Percentiles rank a stretch among this genome's conserved stretches.
These are phyloP conservation scores for Aldrovandia affinis DNA, from an alignment of 2,797 vertebrate species.

Conservation along the genomic window DNA sequence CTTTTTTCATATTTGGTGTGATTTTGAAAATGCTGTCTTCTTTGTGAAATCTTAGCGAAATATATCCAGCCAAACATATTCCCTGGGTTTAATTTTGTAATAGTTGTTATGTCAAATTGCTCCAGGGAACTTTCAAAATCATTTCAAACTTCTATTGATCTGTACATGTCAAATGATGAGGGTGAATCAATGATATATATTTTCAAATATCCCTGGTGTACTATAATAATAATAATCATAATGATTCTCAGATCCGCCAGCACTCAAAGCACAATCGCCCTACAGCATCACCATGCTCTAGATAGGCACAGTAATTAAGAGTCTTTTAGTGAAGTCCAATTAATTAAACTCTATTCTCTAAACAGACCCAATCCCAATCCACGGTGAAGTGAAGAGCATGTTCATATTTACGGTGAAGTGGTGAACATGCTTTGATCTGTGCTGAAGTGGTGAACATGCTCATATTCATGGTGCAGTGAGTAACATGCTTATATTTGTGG, in stretches of 20 bases:
- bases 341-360: conserved; percentile 59
- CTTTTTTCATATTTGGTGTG: neutral
- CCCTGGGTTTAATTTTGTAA: neutral
- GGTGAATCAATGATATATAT: neutral
- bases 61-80: neutral
- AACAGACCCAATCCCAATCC: conserved; percentile 52
- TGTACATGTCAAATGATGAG: too few species aligned
- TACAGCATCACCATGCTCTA: conserved; percentile 3
- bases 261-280: neutral
- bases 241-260: neutral
- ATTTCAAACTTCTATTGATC: neutral
- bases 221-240: neutral
- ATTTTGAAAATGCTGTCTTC: neutral
- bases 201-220: neutral
- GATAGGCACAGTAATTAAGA: conserved; percentile 57
- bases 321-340: conserved; percentile 60
- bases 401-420: neutral
- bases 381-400: neutral
- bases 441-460: neutral
- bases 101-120: neutral
- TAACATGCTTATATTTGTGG: neutral
- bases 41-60: neutral
- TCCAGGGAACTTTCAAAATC: neutral
- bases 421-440: neutral
- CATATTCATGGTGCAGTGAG: neutral